phyloP scores from a whole-genome alignment of 2,113 vertebrate species.

The Athene cunicularia region DNA sequence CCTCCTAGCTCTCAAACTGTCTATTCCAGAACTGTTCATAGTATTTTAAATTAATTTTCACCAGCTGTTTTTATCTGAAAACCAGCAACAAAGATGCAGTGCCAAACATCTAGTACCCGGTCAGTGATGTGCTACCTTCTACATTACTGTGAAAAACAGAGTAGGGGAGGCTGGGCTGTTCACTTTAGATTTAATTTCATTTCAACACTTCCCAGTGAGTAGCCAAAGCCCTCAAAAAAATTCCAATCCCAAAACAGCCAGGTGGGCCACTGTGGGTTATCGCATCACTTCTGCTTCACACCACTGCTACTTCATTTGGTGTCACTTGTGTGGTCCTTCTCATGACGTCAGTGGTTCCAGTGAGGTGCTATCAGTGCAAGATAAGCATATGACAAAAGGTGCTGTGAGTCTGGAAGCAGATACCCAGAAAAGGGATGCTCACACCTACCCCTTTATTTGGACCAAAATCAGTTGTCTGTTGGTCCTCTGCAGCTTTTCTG shows the following conservation, averaged over 20 bases:
- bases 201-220: background rate
- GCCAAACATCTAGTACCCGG: background rate
- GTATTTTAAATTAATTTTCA: background rate
- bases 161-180: background rate
- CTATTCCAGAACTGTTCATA: background rate
- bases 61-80: background rate
- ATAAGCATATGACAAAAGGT: background rate
- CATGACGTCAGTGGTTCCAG: background rate
- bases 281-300: background rate
- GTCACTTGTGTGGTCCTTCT: background rate
- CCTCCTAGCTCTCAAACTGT: background rate
- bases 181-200: background rate
- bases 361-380: background rate
- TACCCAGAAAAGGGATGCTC: fast-evolving
- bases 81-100: background rate
- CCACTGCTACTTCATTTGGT: fast-evolving
- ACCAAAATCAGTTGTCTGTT: background rate
- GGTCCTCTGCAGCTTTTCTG: background rate
- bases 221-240: background rate
- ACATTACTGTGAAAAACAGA: background rate
- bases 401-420: background rate
- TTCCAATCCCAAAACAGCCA: background rate
- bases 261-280: background rate
- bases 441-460: background rate
- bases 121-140: background rate